Evolutionary conservation across 2,113 vertebrate genomes (phyloP), one percentile per base, ranked within the genome.

Genomic region (Orcinus orca): DNA sequence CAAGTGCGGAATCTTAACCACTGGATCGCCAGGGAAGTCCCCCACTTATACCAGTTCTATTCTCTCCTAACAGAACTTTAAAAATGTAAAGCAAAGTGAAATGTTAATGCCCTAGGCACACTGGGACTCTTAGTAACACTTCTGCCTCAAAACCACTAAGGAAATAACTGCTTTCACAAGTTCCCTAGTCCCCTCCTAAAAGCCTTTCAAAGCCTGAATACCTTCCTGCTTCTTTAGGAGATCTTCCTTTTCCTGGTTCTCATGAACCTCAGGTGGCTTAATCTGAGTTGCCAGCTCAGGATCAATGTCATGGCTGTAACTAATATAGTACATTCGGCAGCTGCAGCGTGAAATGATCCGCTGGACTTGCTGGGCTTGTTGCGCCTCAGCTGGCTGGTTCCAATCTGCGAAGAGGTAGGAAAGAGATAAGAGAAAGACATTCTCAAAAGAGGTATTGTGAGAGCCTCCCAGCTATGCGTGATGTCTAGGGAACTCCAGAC

Each of bases 241-340:
- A 95, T 99, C 99, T 86, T 99, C 99, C 92, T 99, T 99, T 98
- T 99, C 99, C 41, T 99, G 99, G 96, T 99, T 98, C 92, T 99
- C 98, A 0, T 99, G 98, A 60, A 99, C 98, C 96, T 99, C 99
- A 0, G 99, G 99, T 4, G 99, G 99, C 97, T 99, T 99, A 98
- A 99, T 99, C 98, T 99, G 99, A 0, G 99, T 99, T 97, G 99
- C 99, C 95, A 99, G 98, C 97, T 99, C 99, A 0, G 99, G 99
- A 98, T 99, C 99, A 36, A 99, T 99, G 97, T 99, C 99, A 2
- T 99, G 99, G 98, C 99, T 99, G 98, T 99, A 99, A 97, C 99
- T 99, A 98, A 99, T 99, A 98, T 99, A 99, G 98, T 99, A 99
- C 99, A 99, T 99, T 95, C 99, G 98, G 97, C 99, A 99, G 98